phyloP scores from a whole-genome alignment of 2,888 invertebrate species.

The Mythimna loreyi region DNA sequence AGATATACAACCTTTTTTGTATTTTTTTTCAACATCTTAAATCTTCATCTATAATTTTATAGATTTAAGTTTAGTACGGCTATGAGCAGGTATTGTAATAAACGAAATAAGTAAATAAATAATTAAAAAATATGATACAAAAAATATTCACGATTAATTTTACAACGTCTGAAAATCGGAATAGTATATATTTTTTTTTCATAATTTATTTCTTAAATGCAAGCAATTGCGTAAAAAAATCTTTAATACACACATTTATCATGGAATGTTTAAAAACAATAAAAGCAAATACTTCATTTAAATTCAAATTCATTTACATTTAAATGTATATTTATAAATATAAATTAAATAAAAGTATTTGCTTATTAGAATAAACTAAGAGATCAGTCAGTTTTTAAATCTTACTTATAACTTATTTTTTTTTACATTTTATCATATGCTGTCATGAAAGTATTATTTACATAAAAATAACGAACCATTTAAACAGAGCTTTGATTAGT shows the following conservation, averaged over 20 bases:
- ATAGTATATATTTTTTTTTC: background rate
- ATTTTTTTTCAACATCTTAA: too few species aligned
- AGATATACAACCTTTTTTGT: too few species aligned
- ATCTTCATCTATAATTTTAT: too few species aligned
- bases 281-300: slow-evolving; percentile 38
- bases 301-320: slow-evolving; percentile 33
- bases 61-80: too few species aligned
- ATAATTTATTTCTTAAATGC: slow-evolving; percentile 6
- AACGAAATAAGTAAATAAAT: too few species aligned
- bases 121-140: background rate
- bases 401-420: slow-evolving; percentile 26
- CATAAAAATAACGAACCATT: slow-evolving; percentile 16
- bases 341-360: slow-evolving; percentile 33
- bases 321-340: slow-evolving; percentile 31
- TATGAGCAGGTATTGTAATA: too few species aligned
- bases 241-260: background rate
- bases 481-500: slow-evolving; percentile 22
- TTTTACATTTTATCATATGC: slow-evolving; percentile 34
- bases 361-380: slow-evolving; percentile 41
- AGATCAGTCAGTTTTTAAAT: slow-evolving; percentile 43
- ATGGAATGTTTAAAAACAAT: slow-evolving; percentile 15
- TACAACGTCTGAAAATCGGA: background rate
- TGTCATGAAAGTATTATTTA: slow-evolving; percentile 30
- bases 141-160: slow-evolving; percentile 10
- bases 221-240: slow-evolving; percentile 12